Conservation (phyloP, 1,140 invertebrate genomes). For the Colletes gigas region DNA sequence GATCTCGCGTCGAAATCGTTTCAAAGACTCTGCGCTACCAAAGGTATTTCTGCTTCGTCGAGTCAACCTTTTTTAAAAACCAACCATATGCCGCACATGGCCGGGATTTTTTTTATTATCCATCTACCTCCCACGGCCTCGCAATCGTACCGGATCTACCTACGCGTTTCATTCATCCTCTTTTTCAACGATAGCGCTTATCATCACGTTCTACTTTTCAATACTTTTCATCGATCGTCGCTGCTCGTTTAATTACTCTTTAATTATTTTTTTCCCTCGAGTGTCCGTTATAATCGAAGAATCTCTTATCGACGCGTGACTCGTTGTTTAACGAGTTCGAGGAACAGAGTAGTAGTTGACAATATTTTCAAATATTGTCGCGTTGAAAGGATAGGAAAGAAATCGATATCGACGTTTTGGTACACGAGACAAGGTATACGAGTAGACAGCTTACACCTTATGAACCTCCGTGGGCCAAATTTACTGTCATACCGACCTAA, state of each 20-base stretch:
- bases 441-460: too few relatives aligned
- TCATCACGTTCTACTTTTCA: too few relatives aligned
- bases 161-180: neutral
- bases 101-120: neutral
- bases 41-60: conserved; percentile 17
- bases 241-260: conserved; percentile 9
- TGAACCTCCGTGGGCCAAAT: too few relatives aligned
- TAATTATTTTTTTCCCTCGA: neutral
- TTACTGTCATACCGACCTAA: too few relatives aligned
- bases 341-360: too few relatives aligned
- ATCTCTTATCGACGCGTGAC: neutral
- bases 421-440: too few relatives aligned
- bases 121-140: neutral
- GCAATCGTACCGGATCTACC: neutral
- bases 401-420: too few relatives aligned
- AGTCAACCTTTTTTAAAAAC: conserved; percentile 9
- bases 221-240: neutral
- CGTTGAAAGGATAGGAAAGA: too few relatives aligned
- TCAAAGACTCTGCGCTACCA: conserved; percentile 22
- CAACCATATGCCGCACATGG: neutral
- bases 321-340: too few relatives aligned
- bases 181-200: neutral
- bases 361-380: too few relatives aligned
- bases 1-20: neutral
- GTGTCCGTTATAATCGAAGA: conserved; percentile 13